Evolutionary conservation across 2,888 invertebrate genomes (phyloP), one percentile per base, ranked within the genome.

Genomic region (Willowsia nigromaculata): DNA sequence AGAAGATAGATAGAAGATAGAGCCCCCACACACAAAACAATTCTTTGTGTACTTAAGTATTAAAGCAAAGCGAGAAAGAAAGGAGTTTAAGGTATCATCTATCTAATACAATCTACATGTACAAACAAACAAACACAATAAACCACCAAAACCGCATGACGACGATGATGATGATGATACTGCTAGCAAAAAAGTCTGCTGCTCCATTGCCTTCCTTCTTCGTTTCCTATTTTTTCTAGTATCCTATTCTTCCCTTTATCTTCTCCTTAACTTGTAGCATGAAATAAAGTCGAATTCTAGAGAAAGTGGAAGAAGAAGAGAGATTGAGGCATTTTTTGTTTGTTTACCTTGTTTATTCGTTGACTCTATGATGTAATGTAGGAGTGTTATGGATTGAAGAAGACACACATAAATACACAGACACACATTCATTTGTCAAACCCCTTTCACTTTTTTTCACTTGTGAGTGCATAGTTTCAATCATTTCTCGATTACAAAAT

Each of bases 401-500:
- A 53, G 37, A 50, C n/a, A 40, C 33, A 76, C 76, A 76, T 30
- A 65, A n/a, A 33, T 5, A 65, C 33, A 15, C 33, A 68, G 9
- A 62, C 40, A 71, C 40, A 62, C 85, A 13, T 65, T 85, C 78
- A 62, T 65, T 78, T 85, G 85, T 85, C 85, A 43, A 40, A 43
- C 43, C 43, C 6, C 43, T 71, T 56, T 37, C 30, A 68, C 33
- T 22, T 30, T 25, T 59, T 82, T 7, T 50, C n/a, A n/a, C n/a
- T 37, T 84, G 50, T 53, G n/a, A 65, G 3, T 47, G 50, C 62
- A 65, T 33, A 81, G 80, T 87, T 87, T 87, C 87, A 87, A 87
- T 87, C 87, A 87, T 87, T 87, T 87, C 83, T 88, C 88, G 82
- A 88, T 83, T 88, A 83, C 82, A 62, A 62, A 62, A 68, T 85